Base-by-base conservation (phyloP, 2,888 invertebrate genomes). In the Agrotis ipsilon region DNA sequence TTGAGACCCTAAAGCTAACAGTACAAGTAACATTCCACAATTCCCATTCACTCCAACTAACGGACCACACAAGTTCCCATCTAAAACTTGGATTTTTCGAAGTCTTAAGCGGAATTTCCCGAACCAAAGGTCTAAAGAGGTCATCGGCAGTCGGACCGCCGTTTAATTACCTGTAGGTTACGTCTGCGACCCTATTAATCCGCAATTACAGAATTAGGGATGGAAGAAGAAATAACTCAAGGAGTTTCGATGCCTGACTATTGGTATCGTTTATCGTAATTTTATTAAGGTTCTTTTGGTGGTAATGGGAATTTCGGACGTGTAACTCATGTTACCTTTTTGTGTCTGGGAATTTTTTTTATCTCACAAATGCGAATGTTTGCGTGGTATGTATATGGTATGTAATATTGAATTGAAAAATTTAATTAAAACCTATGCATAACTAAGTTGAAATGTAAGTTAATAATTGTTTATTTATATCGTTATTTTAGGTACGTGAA, bases 141-240 rank as follows among this genome's bases (percentile, higher is more conserved):
- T 84, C 79, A 80, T 83, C 80, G 81, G 58, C 82, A 77, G 78
- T 71, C 78, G 49, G 62, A 78, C 77, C 74, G 77, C 63, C 80
- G 71, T 86, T 88, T 87, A 87, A 87, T 88, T 84, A 86, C 82
- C 83, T 80, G 77, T 81, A 82, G 77, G 82, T 80, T 72, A 76
- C 75, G 83, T 84, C 76, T 68, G 83, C 81, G 86, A 87, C 84
- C 87, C 83, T 87, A 84, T 87, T 88, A 88, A 87, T 85, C 84
- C 76, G 70, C 82, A 83, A 87, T 86, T 88, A 87, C 84, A 58
- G 75, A 68, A 72, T 82, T 83, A 79, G 75, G 75, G 77, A 70
- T 73, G 74, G 58, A 78, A 72, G 64, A 75, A 75, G 80, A 80
- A 81, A 85, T 86, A 86, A 78, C 68, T 82, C 69, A 67, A 72